A percentile compares a stretch with the other conserved stretches of the same genome.
Conservation (phyloP, 2,797 vertebrate species). For the Alca torda region DNA sequence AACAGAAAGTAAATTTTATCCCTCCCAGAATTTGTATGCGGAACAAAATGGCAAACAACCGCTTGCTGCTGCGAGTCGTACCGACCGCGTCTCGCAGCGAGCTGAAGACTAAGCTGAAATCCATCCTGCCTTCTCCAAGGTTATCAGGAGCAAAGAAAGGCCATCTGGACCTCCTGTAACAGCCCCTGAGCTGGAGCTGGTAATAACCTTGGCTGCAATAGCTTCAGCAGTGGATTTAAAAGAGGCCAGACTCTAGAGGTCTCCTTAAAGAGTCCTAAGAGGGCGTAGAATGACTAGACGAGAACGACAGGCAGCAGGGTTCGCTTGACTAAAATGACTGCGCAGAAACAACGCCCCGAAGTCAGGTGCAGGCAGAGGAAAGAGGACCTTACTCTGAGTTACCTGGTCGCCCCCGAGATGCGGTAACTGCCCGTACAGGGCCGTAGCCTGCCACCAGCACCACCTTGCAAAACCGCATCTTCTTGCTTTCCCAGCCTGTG, state of each 20-base stretch:
- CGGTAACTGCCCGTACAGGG: not conserved
- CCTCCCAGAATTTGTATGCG: not conserved
- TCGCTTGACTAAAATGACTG: not conserved
- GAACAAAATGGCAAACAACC: not conserved
- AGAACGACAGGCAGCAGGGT: not conserved
- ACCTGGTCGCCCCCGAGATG: not conserved
- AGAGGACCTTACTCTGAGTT: not conserved
- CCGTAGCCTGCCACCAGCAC: not conserved
- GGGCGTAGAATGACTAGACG: not conserved
- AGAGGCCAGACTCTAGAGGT: not conserved
- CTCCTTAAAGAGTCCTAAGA: not conserved
- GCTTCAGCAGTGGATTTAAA: not conserved
- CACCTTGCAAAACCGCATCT: not conserved
- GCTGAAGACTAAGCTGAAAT: conserved; percentile 4
- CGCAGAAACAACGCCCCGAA: not conserved
- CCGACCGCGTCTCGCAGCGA: not conserved
- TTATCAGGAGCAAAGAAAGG: conserved; percentile 22
- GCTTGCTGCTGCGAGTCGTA: not conserved
- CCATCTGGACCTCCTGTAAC: not conserved
- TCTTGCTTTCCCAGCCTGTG: not conserved
- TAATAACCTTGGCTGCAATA: not conserved
- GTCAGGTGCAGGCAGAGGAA: not conserved
- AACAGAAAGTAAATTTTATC: conserved; percentile 30
- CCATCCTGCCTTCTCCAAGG: not conserved
- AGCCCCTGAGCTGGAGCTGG: not conserved